Evolutionary conservation across 2,888 invertebrate species (phyloP), one percentile per base, ranked within the genome.

Genomic region (Pharmacophagus antenor): DNA sequence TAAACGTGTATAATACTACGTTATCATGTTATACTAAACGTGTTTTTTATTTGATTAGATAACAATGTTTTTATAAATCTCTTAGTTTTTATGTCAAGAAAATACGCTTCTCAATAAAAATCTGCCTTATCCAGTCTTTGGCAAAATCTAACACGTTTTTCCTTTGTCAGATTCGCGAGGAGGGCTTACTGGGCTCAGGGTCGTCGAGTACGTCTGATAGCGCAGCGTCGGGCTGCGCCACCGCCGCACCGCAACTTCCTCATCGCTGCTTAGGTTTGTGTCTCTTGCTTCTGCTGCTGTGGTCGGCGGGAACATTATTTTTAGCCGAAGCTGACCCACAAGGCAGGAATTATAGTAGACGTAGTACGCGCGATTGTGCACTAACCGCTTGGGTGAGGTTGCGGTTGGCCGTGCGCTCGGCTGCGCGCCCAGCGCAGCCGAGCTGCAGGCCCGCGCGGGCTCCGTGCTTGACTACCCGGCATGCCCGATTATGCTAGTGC

Each of bases 201-300:
- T 52, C 58, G 4, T 58, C 58, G n/a, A 55, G 50, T 17, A 8
- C 52, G 18, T 18, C 69, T 48, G 77, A 72, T 48, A 73, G 65
- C 55, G 69, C 76, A 52, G 78, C 72, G 70, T 76, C 75, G 57
- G 88, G 88, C 3, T 91, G 91, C 71, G 69, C 80, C 6, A 82
- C 83, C 4, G 77, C 70, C 66, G 79, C 84, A 23, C 72, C 87
- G n/a, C 74, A 77, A 41, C 75, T 86, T 12, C 78, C 84, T 2
- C 85, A 83, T 70, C 79, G 75, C 67, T 91, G 91, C 77, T 72
- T 91, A 91, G 91, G 91, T 91, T 91, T 91, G 91, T 91, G 86
- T 71, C 77, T 90, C 64, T 76, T 89, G 65, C 75, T 90, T 71
- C 72, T 91, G 73, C 71, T 86, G 70, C 70, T 88, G 68, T 72